Percentiles rank a stretch among this genome's conserved stretches.
These are phyloP conservation scores for Coendou prehensilis DNA, from an alignment of 2,797 vertebrate genomes.

Conservation along the genomic window DNA sequence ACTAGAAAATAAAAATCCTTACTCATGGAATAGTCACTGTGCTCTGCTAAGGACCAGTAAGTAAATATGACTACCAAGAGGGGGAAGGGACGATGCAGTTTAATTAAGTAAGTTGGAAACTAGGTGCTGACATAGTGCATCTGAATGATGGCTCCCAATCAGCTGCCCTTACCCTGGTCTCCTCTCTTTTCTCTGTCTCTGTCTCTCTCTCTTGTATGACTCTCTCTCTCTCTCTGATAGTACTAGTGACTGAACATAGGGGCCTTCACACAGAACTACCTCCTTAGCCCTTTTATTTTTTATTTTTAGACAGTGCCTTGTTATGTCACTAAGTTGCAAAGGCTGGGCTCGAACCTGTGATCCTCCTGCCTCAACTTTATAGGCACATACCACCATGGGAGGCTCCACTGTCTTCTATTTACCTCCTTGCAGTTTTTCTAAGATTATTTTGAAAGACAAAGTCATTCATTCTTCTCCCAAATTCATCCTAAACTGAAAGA, in stretches of 20 bases:
- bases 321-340: not conserved
- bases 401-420: not conserved
- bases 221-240: not conserved
- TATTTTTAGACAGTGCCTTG: not conserved
- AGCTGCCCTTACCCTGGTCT: accelerated
- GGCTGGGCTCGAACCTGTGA: not conserved
- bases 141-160: accelerated
- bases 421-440: not conserved
- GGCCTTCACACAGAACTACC: not conserved
- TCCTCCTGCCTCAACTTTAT: not conserved
- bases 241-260: not conserved
- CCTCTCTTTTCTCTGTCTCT: not conserved
- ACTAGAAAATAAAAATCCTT: not conserved
- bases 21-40: not conserved
- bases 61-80: too few relatives aligned
- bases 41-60: not conserved
- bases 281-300: not conserved
- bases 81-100: not conserved
- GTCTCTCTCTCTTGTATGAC: not conserved
- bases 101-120: not conserved
- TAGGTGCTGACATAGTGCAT: not conserved
- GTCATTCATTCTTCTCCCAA: not conserved
- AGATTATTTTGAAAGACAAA: slow-evolving; percentile 49
- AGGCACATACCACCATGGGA: not conserved
- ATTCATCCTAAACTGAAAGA: not conserved